These are phyloP conservation scores for Chymomyza procnemis DNA, from an alignment of 2,888 invertebrate species.

Conservation along the genomic window DNA sequence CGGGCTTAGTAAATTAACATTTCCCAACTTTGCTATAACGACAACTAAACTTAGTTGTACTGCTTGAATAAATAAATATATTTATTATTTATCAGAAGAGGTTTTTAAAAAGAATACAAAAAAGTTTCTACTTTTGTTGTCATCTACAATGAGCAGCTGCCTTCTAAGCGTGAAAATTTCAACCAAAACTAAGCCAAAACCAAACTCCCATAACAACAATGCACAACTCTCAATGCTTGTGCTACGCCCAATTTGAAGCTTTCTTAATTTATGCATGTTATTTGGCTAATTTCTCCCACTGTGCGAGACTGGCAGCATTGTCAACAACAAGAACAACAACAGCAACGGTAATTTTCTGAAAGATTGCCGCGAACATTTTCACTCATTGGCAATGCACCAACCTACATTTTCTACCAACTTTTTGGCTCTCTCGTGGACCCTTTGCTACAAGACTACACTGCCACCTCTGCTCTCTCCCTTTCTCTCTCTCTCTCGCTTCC, in stretches of 20 bases:
- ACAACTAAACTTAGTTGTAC: too few relatives aligned
- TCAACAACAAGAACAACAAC: slow-evolving; percentile 54
- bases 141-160: too few relatives aligned
- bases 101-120: too few relatives aligned
- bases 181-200: too few relatives aligned
- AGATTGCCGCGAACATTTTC: slow-evolving; percentile 62
- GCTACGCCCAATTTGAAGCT: background rate
- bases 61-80: too few relatives aligned
- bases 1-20: too few relatives aligned
- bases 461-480: background rate
- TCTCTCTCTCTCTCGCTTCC: slow-evolving; percentile 12
- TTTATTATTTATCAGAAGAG: too few relatives aligned
- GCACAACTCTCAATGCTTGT: background rate
- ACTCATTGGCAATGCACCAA: slow-evolving; percentile 62
- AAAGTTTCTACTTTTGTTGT: too few relatives aligned
- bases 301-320: slow-evolving; percentile 3
- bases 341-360: slow-evolving; percentile 60
- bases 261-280: background rate
- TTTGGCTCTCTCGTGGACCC: slow-evolving; percentile 33
- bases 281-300: background rate
- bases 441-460: slow-evolving; percentile 28
- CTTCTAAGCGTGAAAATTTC: too few relatives aligned
- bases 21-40: too few relatives aligned
- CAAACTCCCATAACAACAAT: too few relatives aligned
- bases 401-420: slow-evolving; percentile 57